A percentile compares a stretch with the other conserved stretches of the same genome.
Evolutionary conservation across 2,113 vertebrate genomes (phyloP).

Genomic region (Eira barbara): DNA sequence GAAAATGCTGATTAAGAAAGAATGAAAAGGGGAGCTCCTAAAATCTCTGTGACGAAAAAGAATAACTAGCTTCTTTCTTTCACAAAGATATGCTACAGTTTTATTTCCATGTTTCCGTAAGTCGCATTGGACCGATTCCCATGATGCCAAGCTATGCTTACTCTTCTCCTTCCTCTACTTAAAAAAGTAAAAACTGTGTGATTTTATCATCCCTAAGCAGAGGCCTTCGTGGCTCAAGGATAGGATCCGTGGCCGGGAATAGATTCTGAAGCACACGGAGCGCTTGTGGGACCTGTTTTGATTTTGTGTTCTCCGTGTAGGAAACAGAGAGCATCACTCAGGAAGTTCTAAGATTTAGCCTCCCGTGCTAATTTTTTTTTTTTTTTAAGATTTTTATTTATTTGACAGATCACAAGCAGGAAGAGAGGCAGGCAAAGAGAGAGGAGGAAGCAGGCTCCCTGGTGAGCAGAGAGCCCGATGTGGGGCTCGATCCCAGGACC

Average conservation of each 20-base stretch:
- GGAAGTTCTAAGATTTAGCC: conserved; percentile 5
- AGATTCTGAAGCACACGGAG: background rate
- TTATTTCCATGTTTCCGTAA: background rate
- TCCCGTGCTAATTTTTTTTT: background rate
- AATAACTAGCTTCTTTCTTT: background rate
- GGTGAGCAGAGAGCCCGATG: no score
- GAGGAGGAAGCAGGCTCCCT: no score
- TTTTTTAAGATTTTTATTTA: no score
- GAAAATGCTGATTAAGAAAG: background rate
- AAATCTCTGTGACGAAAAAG: background rate
- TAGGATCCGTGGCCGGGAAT: background rate
- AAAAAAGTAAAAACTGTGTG: background rate
- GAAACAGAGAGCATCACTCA: background rate
- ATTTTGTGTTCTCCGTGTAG: background rate
- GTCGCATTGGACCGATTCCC: background rate
- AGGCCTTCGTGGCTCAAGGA: background rate
- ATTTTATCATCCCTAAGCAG: background rate
- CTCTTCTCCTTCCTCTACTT: background rate
- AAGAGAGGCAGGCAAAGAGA: no score
- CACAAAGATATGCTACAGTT: background rate
- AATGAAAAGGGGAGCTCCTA: background rate
- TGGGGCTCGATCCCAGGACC: no score
- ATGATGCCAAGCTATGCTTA: background rate
- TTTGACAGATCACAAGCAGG: no score
- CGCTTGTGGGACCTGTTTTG: background rate